These are phyloP conservation scores for Esox lucius DNA, from an alignment of 2,797 vertebrate genomes.

Conservation along the genomic window DNA sequence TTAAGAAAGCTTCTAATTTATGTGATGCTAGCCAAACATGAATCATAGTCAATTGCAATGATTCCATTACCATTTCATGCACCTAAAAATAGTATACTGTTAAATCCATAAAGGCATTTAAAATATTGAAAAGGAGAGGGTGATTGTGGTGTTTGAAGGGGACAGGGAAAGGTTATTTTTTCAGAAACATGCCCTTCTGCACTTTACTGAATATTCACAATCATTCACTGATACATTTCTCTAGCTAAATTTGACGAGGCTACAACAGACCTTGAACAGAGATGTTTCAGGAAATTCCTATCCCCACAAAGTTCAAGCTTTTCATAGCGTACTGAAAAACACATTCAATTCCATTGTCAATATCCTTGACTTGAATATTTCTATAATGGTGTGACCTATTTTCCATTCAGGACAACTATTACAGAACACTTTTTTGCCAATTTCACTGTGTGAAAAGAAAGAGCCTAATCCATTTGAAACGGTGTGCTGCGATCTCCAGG, in stretches of 20 bases:
- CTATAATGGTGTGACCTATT: constrained; percentile 42
- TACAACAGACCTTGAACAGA: constrained; percentile 39
- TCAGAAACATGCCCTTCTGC: constrained; percentile 47
- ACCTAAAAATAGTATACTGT: constrained; percentile 70
- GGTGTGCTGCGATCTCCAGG: constrained; percentile 38
- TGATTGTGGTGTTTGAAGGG: constrained; percentile 32
- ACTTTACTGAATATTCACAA: constrained; percentile 63
- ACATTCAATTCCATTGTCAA: constrained; percentile 11
- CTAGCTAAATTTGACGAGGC: constrained; percentile 24
- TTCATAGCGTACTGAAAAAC: constrained; percentile 19
- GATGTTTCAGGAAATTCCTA: constrained; percentile 19
- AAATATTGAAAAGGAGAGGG: constrained; percentile 49
- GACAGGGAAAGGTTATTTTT: constrained; percentile 50
- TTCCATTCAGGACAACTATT: constrained; percentile 40
- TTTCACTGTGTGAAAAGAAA: constrained; percentile 43
- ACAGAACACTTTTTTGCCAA: constrained; percentile 32
- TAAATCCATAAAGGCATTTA: constrained; percentile 69
- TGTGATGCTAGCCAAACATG: constrained; percentile 65
- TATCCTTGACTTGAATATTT: constrained; percentile 43
- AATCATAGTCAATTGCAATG: constrained; percentile 71
- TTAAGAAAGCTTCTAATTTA: constrained; percentile 69
- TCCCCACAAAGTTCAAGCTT: constrained; percentile 23
- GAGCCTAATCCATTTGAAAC: constrained; percentile 54
- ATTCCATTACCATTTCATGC: constrained; percentile 68
- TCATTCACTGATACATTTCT: constrained; percentile 53